phyloP scores from a whole-genome alignment of 30 jellyfish, hydroid and myxozoan genomes.

The Rhopilema esculentum region DNA sequence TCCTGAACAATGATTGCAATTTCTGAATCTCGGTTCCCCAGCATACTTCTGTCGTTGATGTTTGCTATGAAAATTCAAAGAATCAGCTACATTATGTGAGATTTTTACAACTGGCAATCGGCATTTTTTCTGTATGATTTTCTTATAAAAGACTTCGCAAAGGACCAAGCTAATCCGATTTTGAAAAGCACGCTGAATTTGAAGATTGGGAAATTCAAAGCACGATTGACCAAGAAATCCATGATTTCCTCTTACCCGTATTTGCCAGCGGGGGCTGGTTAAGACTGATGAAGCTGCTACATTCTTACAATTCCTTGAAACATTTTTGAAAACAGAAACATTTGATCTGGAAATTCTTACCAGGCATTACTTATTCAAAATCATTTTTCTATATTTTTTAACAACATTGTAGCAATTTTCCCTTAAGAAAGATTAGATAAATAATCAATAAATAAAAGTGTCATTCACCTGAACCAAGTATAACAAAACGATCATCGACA shows the following conservation, averaged over 20 bases:
- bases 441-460: neutral
- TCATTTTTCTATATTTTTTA: neutral
- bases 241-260: too few relatives aligned
- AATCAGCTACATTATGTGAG: neutral
- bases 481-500: conserved; percentile 83
- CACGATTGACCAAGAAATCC: too few relatives aligned
- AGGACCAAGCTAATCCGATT: too few relatives aligned
- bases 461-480: conserved; percentile 96
- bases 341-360: neutral
- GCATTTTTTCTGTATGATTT: neutral
- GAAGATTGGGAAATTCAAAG: too few relatives aligned
- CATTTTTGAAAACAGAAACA: too few relatives aligned
- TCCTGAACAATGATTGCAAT: conserved; percentile 87
- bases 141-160: too few relatives aligned
- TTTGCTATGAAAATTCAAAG: conserved; percentile 66
- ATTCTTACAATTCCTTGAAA: too few relatives aligned
- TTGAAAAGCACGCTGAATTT: too few relatives aligned
- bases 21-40: conserved; percentile 94
- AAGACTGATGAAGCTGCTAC: too few relatives aligned
- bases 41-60: conserved; percentile 96
- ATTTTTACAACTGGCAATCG: neutral
- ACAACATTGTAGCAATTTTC: too few relatives aligned
- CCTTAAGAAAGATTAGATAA: too few relatives aligned
- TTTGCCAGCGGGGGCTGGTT: too few relatives aligned
- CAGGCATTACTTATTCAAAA: neutral